phyloP scores from a whole-genome alignment of 2,888 invertebrate species.

The Xestia c-nigrum region DNA sequence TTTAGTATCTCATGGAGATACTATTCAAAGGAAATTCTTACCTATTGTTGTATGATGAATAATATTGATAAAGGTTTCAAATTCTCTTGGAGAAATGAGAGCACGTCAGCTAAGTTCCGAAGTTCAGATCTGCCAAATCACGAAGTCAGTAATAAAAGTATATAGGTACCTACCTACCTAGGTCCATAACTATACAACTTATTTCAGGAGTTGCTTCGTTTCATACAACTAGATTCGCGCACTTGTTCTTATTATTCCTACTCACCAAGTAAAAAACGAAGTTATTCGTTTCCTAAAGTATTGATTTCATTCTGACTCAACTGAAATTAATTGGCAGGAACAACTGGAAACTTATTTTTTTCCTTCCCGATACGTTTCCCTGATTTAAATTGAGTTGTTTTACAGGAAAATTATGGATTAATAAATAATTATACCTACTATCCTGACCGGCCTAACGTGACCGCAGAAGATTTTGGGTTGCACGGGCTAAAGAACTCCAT shows the following conservation, averaged over 20 bases:
- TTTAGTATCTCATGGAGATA: neutral
- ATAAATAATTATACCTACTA: neutral
- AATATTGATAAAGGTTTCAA: neutral
- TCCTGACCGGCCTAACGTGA: neutral
- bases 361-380: constrained; percentile 10
- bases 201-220: neutral
- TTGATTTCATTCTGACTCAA: neutral
- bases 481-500: neutral
- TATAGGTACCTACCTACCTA: no score
- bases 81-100: neutral
- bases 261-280: neutral
- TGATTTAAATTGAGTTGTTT: constrained; percentile 7
- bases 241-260: neutral
- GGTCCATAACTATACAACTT: no score
- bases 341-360: neutral
- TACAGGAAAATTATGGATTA: constrained; percentile 4
- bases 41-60: neutral
- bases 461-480: neutral
- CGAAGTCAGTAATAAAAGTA: no score
- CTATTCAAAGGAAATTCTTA: neutral
- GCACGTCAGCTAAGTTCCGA: neutral
- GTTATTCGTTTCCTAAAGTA: neutral
- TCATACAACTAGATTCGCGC: neutral
- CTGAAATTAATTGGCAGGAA: neutral
- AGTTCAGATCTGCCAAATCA: no score